A percentile compares a stretch with the other conserved stretches of the same genome.
Evolutionary conservation across 1,140 invertebrate species (phyloP).

Genomic region (Zelostemma sp.): DNA sequence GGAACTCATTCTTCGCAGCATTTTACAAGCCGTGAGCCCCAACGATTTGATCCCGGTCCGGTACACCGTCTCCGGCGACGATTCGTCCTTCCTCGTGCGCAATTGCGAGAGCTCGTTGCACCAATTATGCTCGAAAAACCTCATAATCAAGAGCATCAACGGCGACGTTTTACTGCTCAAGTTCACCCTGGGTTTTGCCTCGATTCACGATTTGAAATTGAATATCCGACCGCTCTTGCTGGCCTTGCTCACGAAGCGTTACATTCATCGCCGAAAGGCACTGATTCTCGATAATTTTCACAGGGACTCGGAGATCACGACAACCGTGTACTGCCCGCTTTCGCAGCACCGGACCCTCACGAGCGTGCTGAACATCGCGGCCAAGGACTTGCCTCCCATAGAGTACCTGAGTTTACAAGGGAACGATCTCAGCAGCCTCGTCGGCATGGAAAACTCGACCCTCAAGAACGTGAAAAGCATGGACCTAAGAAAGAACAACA

Average conservation of each 20-base stretch:
- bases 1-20: conserved; percentile 66
- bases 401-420: conserved; percentile 63
- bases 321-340: conserved; percentile 66
- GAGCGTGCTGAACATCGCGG: conserved; percentile 68
- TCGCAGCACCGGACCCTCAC: conserved; percentile 66
- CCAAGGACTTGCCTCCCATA: conserved; percentile 53
- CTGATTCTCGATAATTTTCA: conserved; percentile 67
- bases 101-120: conserved; percentile 70
- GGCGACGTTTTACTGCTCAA: conserved; percentile 63
- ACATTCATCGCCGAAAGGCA: conserved; percentile 52
- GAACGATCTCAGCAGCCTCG: conserved; percentile 64
- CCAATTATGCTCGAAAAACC: conserved; percentile 66
- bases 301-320: conserved; percentile 65
- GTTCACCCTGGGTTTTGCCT: conserved; percentile 66
- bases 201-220: conserved; percentile 67
- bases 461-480: conserved; percentile 56
- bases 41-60: conserved; percentile 69
- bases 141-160: conserved; percentile 63
- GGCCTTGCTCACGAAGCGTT: conserved; percentile 61
- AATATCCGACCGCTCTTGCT: conserved; percentile 67
- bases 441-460: conserved; percentile 57
- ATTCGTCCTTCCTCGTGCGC: conserved; percentile 67
- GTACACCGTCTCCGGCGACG: conserved; percentile 60
- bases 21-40: conserved; percentile 68
- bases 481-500: conserved; percentile 68